A percentile compares a stretch with the other conserved stretches of the same genome.
phyloP scores from a whole-genome alignment of 2,797 vertebrate species.

The Hippoglossus hippoglossus region DNA sequence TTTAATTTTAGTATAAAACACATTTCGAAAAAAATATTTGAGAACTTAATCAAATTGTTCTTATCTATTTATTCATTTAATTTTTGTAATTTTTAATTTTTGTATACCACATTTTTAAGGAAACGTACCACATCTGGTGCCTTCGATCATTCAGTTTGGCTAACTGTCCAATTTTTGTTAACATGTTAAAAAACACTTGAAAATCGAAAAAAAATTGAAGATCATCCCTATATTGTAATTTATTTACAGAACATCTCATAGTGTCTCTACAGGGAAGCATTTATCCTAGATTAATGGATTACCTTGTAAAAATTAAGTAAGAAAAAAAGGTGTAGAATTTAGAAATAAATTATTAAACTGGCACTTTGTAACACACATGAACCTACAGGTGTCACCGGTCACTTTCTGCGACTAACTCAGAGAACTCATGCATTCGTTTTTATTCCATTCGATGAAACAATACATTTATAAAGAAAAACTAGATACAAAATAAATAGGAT shows the following conservation, averaged over 20 bases:
- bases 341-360: constrained; percentile 24
- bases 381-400: constrained; percentile 52
- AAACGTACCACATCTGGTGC: too few species aligned
- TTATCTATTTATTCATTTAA: neutral
- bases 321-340: neutral
- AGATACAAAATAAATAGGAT: neutral
- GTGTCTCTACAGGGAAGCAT: too few species aligned
- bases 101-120: neutral
- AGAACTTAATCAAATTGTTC: too few species aligned
- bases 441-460: neutral
- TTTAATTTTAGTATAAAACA: too few species aligned
- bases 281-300: neutral
- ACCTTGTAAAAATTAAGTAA: too few species aligned
- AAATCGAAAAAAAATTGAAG: too few species aligned
- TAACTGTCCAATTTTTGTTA: too few species aligned
- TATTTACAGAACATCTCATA: too few species aligned
- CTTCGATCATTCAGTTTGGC: too few species aligned
- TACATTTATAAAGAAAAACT: neutral
- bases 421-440: neutral
- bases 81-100: neutral
- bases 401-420: neutral
- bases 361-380: constrained; percentile 29
- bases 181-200: too few species aligned
- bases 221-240: too few species aligned
- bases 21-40: neutral